phyloP scores from a whole-genome alignment of 2,888 invertebrate species.

The Furcula furcula region DNA sequence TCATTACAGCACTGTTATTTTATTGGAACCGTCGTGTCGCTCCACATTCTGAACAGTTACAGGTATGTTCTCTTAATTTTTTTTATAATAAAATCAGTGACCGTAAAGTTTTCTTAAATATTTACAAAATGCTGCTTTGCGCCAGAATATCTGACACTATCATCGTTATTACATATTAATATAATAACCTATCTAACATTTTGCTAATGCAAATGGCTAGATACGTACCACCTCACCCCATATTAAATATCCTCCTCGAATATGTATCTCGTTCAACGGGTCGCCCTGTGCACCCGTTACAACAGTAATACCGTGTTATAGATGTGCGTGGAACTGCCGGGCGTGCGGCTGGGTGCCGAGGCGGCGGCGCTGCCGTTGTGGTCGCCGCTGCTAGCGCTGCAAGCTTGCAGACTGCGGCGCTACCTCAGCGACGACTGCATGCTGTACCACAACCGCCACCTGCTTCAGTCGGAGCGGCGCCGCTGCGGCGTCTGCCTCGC shows the following conservation, averaged over 20 bases:
- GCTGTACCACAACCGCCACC: slow-evolving; percentile 64
- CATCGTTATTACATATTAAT: too few species aligned
- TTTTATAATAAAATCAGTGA: background rate
- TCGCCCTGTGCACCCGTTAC: too few species aligned
- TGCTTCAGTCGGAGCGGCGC: slow-evolving; percentile 69
- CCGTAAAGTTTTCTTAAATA: too few species aligned
- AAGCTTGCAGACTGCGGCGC: slow-evolving; percentile 72
- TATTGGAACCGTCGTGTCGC: slow-evolving; percentile 29
- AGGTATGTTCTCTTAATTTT: slow-evolving; percentile 15
- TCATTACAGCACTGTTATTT: slow-evolving; percentile 69
- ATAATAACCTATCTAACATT: too few species aligned
- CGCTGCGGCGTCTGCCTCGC: slow-evolving; percentile 93
- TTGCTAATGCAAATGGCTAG: too few species aligned
- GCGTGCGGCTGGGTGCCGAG: slow-evolving; percentile 55
- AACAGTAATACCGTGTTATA: slow-evolving; percentile 45
- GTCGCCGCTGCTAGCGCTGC: slow-evolving; percentile 73
- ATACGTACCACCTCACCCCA: too few species aligned
- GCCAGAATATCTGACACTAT: too few species aligned
- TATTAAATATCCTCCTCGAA: too few species aligned
- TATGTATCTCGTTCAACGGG: too few species aligned
- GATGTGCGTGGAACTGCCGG: slow-evolving; percentile 75
- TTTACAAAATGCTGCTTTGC: too few species aligned
- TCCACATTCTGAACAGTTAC: slow-evolving; percentile 6
- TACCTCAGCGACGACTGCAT: slow-evolving; percentile 78
- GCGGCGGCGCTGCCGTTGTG: slow-evolving; percentile 62